A percentile compares a stretch with the other conserved stretches of the same genome.
Evolutionary conservation across 2,888 invertebrate species (phyloP).

Genomic region (Plebejus melissa): DNA sequence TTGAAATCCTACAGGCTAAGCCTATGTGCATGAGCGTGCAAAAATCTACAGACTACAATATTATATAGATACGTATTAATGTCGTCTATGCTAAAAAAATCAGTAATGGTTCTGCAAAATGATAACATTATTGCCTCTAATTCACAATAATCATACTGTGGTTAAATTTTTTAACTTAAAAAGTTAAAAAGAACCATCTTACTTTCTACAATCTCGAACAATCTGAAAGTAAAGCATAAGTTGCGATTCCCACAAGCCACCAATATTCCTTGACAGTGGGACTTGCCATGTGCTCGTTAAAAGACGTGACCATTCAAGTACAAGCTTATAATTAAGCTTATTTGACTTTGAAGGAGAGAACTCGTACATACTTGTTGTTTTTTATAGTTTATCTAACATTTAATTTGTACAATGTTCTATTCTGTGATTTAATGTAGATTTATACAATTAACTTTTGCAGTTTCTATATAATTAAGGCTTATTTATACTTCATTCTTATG

Average conservation of each 20-base stretch:
- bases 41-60: not conserved
- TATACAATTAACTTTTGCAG: no score
- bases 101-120: not conserved
- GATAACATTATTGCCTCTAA: not conserved
- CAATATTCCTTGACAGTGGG: not conserved
- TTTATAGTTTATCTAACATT: no score
- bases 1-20: not conserved
- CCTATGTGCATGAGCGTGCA: not conserved
- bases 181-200: not conserved
- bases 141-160: not conserved
- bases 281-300: not conserved
- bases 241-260: conserved; percentile 16
- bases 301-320: not conserved
- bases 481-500: no score
- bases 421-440: no score
- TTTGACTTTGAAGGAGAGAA: not conserved
- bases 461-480: no score
- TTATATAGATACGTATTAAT: not conserved
- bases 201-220: conserved; percentile 12
- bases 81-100: not conserved
- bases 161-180: not conserved
- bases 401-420: no score
- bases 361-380: not conserved
- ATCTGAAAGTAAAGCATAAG: conserved; percentile 6
- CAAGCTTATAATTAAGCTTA: not conserved